Evolutionary conservation across 2,113 vertebrate species (phyloP).

Genomic region (Daboia siamensis): DNA sequence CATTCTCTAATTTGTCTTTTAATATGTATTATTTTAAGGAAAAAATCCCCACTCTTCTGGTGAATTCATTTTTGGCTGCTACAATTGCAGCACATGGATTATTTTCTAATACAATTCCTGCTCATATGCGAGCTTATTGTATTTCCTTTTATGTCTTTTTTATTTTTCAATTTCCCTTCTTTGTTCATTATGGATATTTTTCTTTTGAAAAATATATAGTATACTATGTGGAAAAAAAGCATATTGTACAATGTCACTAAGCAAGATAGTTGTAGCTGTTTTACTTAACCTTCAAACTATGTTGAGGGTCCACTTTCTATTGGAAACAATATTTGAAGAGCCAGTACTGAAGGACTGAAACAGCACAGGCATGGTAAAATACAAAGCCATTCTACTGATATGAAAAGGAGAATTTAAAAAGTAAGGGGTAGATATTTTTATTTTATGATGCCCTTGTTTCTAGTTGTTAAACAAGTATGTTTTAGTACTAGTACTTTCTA

Average conservation of each 20-base stretch:
- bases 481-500: background rate
- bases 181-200: background rate
- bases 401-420: background rate
- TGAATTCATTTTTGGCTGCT: background rate
- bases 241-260: background rate
- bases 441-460: background rate
- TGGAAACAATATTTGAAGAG: background rate
- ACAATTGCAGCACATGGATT: too few species aligned
- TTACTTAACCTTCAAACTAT: background rate
- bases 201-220: background rate
- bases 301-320: background rate
- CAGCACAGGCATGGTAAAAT: background rate
- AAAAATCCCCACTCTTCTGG: background rate
- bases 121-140: too few species aligned
- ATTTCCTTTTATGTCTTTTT: background rate
- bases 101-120: background rate
- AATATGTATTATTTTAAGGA: background rate
- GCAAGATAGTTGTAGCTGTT: background rate
- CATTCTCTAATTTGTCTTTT: too few species aligned
- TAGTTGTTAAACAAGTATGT: background rate
- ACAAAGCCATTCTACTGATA: background rate
- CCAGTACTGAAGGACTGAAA: background rate
- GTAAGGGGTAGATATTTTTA: background rate
- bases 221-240: background rate
- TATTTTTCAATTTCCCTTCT: background rate